phyloP scores from a whole-genome alignment of 2,113 vertebrate genomes.

The Cyphomyrus plagiostoma region DNA sequence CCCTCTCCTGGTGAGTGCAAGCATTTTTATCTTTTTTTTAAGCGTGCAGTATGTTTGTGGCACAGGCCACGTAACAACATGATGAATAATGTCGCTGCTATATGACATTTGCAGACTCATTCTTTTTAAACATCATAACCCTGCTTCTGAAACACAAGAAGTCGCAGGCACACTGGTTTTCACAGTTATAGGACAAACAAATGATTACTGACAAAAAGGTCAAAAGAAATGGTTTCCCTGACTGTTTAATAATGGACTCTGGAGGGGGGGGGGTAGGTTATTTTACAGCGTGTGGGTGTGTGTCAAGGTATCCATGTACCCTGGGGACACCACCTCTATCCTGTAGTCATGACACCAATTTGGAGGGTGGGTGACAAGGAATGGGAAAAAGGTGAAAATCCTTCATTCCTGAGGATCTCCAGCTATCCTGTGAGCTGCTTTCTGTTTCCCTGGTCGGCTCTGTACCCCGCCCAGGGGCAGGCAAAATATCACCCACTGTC shows the following conservation, averaged over 20 bases:
- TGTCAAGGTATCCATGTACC: neutral
- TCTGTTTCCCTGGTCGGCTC: neutral
- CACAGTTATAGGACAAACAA: neutral
- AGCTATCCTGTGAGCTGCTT: neutral
- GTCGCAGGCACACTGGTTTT: neutral
- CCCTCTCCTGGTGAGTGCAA: neutral
- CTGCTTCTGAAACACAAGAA: conserved; percentile 3
- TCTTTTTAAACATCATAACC: neutral
- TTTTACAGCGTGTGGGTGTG: neutral
- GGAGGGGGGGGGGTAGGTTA: neutral
- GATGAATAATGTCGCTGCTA: neutral
- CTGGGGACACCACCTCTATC: neutral
- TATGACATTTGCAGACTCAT: conserved; percentile 12
- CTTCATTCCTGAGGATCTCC: neutral
- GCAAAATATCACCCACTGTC: too few species aligned
- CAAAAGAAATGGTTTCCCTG: neutral
- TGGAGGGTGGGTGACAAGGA: neutral
- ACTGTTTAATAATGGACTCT: neutral
- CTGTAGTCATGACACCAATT: neutral
- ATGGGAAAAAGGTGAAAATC: neutral
- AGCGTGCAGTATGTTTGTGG: neutral
- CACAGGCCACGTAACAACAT: neutral
- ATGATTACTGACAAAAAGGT: conserved; percentile 6
- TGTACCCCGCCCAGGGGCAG: neutral
- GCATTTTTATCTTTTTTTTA: neutral